phyloP scores from a whole-genome alignment of 1,140 invertebrate species.

The Trichonephila clavata region DNA sequence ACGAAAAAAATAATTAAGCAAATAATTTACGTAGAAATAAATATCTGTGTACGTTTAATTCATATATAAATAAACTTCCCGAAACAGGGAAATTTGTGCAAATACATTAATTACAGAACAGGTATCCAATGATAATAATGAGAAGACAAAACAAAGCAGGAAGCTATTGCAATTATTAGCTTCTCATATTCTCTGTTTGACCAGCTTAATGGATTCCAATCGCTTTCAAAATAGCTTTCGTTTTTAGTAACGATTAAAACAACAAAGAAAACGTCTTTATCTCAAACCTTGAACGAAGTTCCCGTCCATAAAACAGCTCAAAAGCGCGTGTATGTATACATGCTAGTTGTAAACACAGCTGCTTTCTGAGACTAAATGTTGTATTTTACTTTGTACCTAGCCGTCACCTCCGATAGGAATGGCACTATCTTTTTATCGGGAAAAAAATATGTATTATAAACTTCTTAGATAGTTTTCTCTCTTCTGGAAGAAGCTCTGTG shows the following conservation, averaged over 20 bases:
- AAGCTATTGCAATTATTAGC: neutral
- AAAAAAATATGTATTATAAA: neutral
- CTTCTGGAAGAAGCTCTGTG: neutral
- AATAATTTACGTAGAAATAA: too few species aligned
- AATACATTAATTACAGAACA: too few species aligned
- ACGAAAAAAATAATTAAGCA: too few species aligned
- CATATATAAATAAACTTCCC: too few species aligned
- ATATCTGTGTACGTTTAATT: too few species aligned
- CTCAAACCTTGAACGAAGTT: constrained; percentile 58
- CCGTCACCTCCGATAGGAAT: constrained; percentile 49
- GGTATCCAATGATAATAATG: too few species aligned
- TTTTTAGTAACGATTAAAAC: constrained; percentile 44
- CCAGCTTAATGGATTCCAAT: neutral
- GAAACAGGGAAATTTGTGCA: too few species aligned
- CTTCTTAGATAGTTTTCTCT: constrained; percentile 24
- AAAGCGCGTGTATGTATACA: constrained; percentile 40
- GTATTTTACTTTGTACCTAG: constrained; percentile 64
- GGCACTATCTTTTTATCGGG: constrained; percentile 12
- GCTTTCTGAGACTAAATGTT: neutral
- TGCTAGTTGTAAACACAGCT: constrained; percentile 56
- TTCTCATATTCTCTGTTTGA: neutral
- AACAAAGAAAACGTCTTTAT: neutral
- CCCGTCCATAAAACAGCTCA: constrained; percentile 40
- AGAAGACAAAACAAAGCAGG: neutral
- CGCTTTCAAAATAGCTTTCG: constrained; percentile 37